These are phyloP conservation scores for Ceratotherium simum DNA, from an alignment of 2,113 vertebrate genomes.

Conservation along the genomic window DNA sequence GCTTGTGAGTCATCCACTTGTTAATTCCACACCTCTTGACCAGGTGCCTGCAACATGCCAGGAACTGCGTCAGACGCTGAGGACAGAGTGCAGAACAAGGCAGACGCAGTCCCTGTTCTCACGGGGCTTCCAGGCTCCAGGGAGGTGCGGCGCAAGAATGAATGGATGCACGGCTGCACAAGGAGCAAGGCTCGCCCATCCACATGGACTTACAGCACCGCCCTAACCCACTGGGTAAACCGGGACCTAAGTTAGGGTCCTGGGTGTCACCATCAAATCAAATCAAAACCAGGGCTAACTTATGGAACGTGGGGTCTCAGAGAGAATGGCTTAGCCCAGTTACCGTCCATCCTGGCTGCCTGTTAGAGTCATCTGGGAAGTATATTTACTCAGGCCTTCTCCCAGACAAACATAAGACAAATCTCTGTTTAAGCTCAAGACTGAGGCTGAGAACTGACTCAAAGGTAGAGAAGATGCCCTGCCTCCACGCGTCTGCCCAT, in stretches of 20 bases:
- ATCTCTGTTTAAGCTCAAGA: not conserved
- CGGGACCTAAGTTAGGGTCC: not conserved
- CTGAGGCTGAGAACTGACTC: not conserved
- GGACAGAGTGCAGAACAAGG: not conserved
- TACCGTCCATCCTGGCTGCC: not conserved
- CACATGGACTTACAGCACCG: not conserved
- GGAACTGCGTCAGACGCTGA: not conserved
- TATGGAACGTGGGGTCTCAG: not conserved
- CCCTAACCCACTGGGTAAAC: not conserved
- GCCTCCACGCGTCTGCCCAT: not conserved
- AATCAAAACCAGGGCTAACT: not conserved
- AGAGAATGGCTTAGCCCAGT: not conserved
- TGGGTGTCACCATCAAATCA: not conserved
- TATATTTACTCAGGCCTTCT: not conserved
- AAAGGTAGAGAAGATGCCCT: not conserved
- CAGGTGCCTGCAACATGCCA: not conserved
- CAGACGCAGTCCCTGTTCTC: not conserved
- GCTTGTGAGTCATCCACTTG: slow-evolving; percentile 48
- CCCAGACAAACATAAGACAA: not conserved
- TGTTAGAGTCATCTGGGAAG: not conserved
- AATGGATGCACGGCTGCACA: not conserved
- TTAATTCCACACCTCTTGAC: slow-evolving; percentile 36
- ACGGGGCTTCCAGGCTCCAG: not conserved
- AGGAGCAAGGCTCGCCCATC: not conserved
- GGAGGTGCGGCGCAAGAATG: not conserved